Evolutionary conservation across 2,797 vertebrate genomes (phyloP), one percentile per base, ranked within the genome.

Genomic region (Delichon dasypus): DNA sequence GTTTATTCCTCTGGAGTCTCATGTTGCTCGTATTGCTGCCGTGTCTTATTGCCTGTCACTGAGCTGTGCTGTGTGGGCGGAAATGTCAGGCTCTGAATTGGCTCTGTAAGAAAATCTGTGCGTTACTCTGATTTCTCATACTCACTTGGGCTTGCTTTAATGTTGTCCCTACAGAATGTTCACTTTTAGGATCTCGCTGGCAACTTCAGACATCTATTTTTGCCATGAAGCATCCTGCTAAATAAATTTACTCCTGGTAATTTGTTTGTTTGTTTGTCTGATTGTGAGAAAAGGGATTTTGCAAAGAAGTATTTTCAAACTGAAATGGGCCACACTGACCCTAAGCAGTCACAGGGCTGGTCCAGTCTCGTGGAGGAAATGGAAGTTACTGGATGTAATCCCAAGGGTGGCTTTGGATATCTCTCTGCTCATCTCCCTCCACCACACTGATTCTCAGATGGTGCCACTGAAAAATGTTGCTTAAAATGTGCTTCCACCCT

Each of bases 1-100:
- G 79, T 85, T 93, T 93, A 82, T 95, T 92, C 57, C 75, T 89
- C 78, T 58, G 55, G 77, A 87, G 80, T 87, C 70, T 94, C 88
- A 15, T 48, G 65, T 84, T 94, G 95, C 90, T 94, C 90, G 34
- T 68, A 51, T 68, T 90, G 91, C 74, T 90, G 76, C 92, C 55
- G 89, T 90, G 72, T 88, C 92, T 86, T 92, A 81, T 53, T 95
- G 79, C 92, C 85, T 67, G 61, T 92, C 87, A 70, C 89, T 11
- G 82, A 93, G 66, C 73, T 89, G 74, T 90, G 95, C 85, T 82
- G 84, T 58, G 92, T 96, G 89, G 93, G 93, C 36, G 74, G 90
- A 92, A 91, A 93, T 83, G 89, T 93, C 93, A 92, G 47, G 45
- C 32, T n/a, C 78, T 87, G 67, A 76, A 81, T 91, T 92, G 8